Base-by-base conservation (phyloP, 2,888 invertebrate genomes). In the Troglohyphantes excavatus region DNA sequence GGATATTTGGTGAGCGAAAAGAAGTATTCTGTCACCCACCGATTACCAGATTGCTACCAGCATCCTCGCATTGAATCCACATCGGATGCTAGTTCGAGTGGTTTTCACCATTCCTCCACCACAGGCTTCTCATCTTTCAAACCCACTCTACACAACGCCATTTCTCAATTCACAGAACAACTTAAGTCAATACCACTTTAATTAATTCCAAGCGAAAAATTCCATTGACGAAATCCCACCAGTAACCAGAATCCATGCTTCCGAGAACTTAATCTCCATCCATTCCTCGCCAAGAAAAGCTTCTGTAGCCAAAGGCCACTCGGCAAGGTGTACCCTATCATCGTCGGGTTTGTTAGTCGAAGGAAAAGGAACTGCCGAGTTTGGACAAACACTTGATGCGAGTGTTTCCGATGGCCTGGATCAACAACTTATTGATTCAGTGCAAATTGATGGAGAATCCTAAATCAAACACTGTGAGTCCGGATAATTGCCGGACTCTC, bases 371-470 rank as follows among this genome's bases (percentile, higher is more conserved):
- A 23, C 53, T 23, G 68, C 65, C 59, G 70, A 70, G 23, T 70
- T 67, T 63, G 73, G 39, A 43, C 73, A 84, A 84, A 84, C 84
- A 84, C 84, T 75, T 33, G 67, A 73, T 67, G 65, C 75, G 27
- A 73, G 73, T 61, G 33, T 61, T 72, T 59, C 63, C 72, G 43
- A 53, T 39, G n/a, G 67, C 17, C 72, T 65, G 65, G 27, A 43
- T 75, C 65, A 75, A 65, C 67, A 75, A 75, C 65, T 67, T 84
- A 67, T 84, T 84, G 84, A 61, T 67, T 75, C 84, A 46, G 75
- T 43, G 84, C 65, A 84, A 84, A 84, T 75, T 75, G 84, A 75
- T 84, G 21, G 73, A 19, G 39, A 84, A 84, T 84, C 84, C 84
- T 53, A 84, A 65, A 29, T 67, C 84, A 84, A 84, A 84, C 84